Base-by-base conservation (phyloP, 2,888 invertebrate species). In the Saturnia japonica region DNA sequence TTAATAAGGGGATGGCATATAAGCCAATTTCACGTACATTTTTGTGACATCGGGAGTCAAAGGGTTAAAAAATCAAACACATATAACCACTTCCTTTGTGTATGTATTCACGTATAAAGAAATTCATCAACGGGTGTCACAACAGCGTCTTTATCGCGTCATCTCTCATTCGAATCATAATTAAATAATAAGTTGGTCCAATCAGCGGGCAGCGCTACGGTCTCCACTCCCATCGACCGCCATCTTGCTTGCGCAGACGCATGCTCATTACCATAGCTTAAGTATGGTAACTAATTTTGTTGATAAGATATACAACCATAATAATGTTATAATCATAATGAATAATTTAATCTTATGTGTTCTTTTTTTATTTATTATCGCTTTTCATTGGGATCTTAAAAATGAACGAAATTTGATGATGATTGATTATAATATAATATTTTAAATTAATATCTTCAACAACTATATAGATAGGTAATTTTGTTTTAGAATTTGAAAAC, bases 171-270 rank as follows among this genome's bases (percentile, higher is more conserved):
- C 76, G 77, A 79, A 79, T 83, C 79, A 84, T 83, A 86, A 88
- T 87, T 87, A 86, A 88, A 84, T 83, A 80, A 81, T 82, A 84
- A 80, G 74, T 77, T 79, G 76, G 80, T 79, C 93, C 93, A 93
- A 93, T 93, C 88, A 85, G 85, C 83, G 80, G 75, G 72, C 84
- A 77, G 78, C 82, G 74, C 78, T 77, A 69, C 78, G 73, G 76
- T 81, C 79, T 86, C 88, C 91, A 89, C 93, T 81, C 93, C 93
- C 93, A 90, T 88, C 75, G 85, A 70, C 72, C 87, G 93, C 93
- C 93, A 93, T 93, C 82, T 91, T 91, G 85, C 74, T 81, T 88
- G 91, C 91, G 89, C 85, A 76, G 73, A 85, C 82, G 88, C 89
- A 85, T 83, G 83, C 82, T 82, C 78, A 82, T 84, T 85, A 68